Base-by-base conservation (phyloP, 2,888 invertebrate species). In the Lasioglossum morio region DNA sequence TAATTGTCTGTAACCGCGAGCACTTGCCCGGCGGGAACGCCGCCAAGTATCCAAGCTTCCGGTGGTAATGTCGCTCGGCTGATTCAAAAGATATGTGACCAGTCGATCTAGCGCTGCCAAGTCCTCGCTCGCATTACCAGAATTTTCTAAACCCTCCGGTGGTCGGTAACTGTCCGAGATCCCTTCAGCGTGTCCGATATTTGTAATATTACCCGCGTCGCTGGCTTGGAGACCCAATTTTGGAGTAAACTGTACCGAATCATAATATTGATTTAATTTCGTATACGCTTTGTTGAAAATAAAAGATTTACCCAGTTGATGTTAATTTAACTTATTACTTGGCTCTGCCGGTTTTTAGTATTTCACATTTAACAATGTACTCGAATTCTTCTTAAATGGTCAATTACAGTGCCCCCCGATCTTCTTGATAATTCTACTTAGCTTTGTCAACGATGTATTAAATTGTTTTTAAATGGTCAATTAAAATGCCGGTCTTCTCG, bases 31-130 rank as follows among this genome's bases (percentile, higher is more conserved):
- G 78, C 88, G 87, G n/a, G 94, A 94, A 40, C 94, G 92, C 3
- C 92, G 92, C 93, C 93, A 93, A 72, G 90, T 92, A 57, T 94
- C 94, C 40, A 94, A 86, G 81, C 93, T 93, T 0, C 72, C 84
- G 5, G 86, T 46, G 69, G 74, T 80, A 16, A 77, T 23, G 14
- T 87, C 89, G 53, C 70, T 92, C 34, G 96, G 95, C 81, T 95
- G 96, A 53, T 96, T 96, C 30, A 97, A 93, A 27, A 97, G 94
- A 48, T 96, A 96, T 40, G 96, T 96, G 19, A 97, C 96, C 34
- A 97, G 95, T 92, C 96, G 96, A 92, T 97, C 97, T 74, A 97
- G 94, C 2, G 96, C 96, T 46, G 96, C 97, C 57, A 97, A 96
- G 90, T 97, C 97, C 84, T 96, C 96, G 72, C 81, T 92, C n/a